phyloP scores from a whole-genome alignment of 2,113 vertebrate species.

The Zosterops hypoxanthus region DNA sequence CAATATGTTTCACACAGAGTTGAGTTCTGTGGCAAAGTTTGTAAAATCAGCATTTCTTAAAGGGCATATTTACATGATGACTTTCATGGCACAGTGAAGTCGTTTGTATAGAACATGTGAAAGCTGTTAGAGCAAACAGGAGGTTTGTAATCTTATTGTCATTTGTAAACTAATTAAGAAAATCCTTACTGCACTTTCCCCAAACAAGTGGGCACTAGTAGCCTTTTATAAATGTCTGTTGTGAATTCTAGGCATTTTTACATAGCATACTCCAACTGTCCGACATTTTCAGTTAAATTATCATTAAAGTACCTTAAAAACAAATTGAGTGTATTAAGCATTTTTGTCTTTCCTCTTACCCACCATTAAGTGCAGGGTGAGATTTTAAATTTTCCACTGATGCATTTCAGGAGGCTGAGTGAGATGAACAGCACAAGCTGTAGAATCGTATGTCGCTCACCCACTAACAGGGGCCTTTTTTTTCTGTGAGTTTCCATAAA shows the following conservation, averaged over 20 bases:
- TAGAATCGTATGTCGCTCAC: slow-evolving; percentile 71
- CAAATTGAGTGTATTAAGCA: neutral
- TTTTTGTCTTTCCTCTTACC: neutral
- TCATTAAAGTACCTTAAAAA: neutral
- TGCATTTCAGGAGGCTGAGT: neutral
- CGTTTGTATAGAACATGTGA: neutral
- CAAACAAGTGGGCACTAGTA: neutral
- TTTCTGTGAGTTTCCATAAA: slow-evolving; percentile 89
- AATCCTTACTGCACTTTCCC: neutral
- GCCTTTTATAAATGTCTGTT: neutral
- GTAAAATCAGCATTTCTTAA: neutral
- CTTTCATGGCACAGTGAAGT: neutral
- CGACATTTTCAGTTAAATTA: neutral
- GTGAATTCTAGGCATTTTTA: neutral
- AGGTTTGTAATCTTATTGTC: neutral
- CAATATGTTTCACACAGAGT: neutral
- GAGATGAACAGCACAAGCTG: neutral
- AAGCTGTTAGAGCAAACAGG: neutral
- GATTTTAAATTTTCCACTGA: neutral
- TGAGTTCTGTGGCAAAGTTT: neutral
- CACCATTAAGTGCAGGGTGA: neutral
- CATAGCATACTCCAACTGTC: neutral
- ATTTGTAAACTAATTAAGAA: neutral
- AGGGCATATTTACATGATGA: neutral
- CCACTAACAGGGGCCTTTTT: slow-evolving; percentile 65